Evolutionary conservation across 2,113 vertebrate species (phyloP).

Genomic region (Labrus mixtus): DNA sequence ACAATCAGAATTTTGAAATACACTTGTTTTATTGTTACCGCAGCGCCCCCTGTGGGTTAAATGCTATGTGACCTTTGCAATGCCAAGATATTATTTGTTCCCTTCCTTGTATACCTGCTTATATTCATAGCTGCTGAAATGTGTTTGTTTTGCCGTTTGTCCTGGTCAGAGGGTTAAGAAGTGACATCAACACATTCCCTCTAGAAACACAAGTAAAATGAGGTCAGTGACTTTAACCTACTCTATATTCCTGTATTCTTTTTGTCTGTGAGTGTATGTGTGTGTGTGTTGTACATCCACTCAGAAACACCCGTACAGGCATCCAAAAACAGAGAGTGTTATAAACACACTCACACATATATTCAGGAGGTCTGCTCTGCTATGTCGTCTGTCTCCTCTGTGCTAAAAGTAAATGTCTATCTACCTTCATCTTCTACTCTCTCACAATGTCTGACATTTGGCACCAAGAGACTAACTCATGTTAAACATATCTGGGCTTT

Average conservation of each 20-base stretch:
- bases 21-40: too few relatives aligned
- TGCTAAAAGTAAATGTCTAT: conserved; percentile 25
- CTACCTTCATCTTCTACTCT: conserved; percentile 25
- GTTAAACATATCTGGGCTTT: neutral
- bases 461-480: neutral
- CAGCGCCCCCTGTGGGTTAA: too few relatives aligned
- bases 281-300: neutral
- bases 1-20: too few relatives aligned
- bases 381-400: neutral
- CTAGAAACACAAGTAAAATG: neutral
- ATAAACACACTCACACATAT: neutral
- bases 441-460: conserved; percentile 19
- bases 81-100: neutral
- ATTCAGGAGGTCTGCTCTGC: neutral
- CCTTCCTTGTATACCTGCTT: neutral
- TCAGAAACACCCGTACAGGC: neutral
- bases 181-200: conserved; percentile 9
- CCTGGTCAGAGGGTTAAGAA: neutral
- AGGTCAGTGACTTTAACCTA: conserved; percentile 12
- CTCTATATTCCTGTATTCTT: neutral
- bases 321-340: neutral
- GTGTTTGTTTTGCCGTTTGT: conserved; percentile 17
- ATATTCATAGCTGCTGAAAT: neutral
- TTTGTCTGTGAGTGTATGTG: neutral
- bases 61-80: neutral